A percentile compares a stretch with the other conserved stretches of the same genome.
phyloP scores from a whole-genome alignment of 2,888 invertebrate genomes.

The Pollenia angustigena region DNA sequence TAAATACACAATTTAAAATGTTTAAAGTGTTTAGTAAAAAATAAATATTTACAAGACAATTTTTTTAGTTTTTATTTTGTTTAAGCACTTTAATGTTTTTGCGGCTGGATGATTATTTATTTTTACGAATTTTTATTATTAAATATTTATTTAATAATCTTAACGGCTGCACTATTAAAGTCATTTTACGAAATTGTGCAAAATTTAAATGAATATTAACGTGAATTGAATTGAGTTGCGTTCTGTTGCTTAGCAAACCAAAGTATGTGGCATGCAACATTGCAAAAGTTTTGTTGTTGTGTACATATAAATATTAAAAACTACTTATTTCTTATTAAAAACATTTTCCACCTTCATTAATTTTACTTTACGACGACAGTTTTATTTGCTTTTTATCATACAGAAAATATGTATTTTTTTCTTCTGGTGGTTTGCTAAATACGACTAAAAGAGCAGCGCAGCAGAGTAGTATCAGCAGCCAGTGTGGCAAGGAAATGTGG shows the following conservation, averaged over 20 bases:
- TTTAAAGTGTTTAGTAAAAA: slow-evolving; percentile 1
- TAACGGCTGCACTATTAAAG: slow-evolving; percentile 46
- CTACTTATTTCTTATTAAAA: slow-evolving; percentile 65
- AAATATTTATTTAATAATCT: slow-evolving; percentile 54
- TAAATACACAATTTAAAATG: slow-evolving; percentile 27
- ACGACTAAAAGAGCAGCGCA: slow-evolving; percentile 35
- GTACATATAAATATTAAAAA: slow-evolving; percentile 63
- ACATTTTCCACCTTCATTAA: slow-evolving; percentile 54
- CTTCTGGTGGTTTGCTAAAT: slow-evolving; percentile 40
- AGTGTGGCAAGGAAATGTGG: slow-evolving; percentile 21
- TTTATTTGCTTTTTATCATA: slow-evolving; percentile 62
- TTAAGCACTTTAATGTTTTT: slow-evolving; percentile 13
- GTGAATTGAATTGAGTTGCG: slow-evolving; percentile 56
- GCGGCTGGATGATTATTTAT: not conserved
- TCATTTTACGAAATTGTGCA: slow-evolving; percentile 49
- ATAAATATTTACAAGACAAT: slow-evolving; percentile 2
- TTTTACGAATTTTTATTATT: slow-evolving; percentile 23
- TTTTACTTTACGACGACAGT: slow-evolving; percentile 67
- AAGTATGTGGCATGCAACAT: slow-evolving; percentile 32
- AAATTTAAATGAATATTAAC: slow-evolving; percentile 54
- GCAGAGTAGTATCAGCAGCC: slow-evolving; percentile 2
- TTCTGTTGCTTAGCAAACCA: slow-evolving; percentile 33
- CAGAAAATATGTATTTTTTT: slow-evolving; percentile 25
- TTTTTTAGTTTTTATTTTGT: not conserved
- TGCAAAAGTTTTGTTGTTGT: slow-evolving; percentile 1